These are phyloP conservation scores for Glaucomys volans DNA, from an alignment of 2,113 vertebrate genomes.

Conservation along the genomic window DNA sequence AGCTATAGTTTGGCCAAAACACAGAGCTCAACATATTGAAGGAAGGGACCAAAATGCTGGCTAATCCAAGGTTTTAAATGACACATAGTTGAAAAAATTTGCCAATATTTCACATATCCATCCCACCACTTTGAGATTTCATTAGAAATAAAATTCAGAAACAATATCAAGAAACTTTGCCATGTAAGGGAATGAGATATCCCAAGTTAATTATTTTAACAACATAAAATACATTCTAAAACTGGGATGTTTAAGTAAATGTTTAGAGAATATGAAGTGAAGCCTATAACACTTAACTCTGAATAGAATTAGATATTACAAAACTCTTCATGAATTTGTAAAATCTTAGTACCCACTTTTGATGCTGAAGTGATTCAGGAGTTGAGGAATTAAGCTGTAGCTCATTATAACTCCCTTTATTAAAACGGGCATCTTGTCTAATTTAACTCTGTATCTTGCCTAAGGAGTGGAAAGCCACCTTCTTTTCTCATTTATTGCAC, in stretches of 20 bases:
- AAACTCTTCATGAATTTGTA: neutral
- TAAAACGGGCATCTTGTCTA: neutral
- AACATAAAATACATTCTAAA: neutral
- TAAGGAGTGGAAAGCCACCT: slow-evolving; percentile 31
- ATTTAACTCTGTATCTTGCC: neutral
- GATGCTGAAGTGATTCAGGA: neutral
- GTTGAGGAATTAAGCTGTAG: neutral
- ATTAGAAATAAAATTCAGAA: slow-evolving; percentile 46
- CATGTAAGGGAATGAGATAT: neutral
- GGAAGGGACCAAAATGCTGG: neutral
- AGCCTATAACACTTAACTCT: neutral
- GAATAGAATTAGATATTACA: neutral
- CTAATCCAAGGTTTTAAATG: neutral
- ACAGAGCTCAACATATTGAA: neutral
- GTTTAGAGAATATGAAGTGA: slow-evolving; percentile 21
- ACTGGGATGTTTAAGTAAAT: neutral
- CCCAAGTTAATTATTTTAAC: neutral
- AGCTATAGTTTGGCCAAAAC: neutral
- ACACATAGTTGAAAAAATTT: neutral
- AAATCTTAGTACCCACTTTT: neutral
- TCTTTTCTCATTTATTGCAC: neutral
- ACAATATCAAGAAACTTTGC: neutral
- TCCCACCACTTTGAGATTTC: neutral
- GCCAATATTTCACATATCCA: neutral
- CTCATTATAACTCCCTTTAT: neutral